Conservation (phyloP, 1,140 invertebrate genomes). For the Kradibia gibbosae region DNA sequence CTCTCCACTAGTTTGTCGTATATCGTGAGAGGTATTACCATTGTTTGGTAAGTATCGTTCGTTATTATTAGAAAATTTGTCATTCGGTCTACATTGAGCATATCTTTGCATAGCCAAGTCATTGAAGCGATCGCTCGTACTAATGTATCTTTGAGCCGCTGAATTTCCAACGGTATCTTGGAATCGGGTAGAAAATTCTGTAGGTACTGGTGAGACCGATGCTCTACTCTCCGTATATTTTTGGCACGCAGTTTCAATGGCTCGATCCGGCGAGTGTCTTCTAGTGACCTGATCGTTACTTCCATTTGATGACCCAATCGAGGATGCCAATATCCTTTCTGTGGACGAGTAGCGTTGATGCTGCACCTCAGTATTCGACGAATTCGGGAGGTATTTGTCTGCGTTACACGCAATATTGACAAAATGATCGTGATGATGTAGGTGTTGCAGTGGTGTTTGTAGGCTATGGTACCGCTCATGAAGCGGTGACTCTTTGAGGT, state of each 20-base stretch:
- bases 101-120: slow-evolving; percentile 72
- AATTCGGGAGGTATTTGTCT: slow-evolving; percentile 64
- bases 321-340: slow-evolving; percentile 57
- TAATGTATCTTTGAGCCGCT: slow-evolving; percentile 63
- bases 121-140: slow-evolving; percentile 68
- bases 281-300: slow-evolving; percentile 16
- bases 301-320: background rate
- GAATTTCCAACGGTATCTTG: slow-evolving; percentile 56
- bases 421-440: slow-evolving; percentile 60
- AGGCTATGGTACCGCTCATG: slow-evolving; percentile 62
- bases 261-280: slow-evolving; percentile 58
- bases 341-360: slow-evolving; percentile 67
- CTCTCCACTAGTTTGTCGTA: slow-evolving; percentile 48
- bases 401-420: slow-evolving; percentile 54
- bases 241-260: slow-evolving; percentile 59
- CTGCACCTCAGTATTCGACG: slow-evolving; percentile 62
- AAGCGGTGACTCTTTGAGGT: slow-evolving; percentile 60
- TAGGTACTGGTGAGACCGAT: slow-evolving; percentile 58
- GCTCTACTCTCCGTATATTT: slow-evolving; percentile 64
- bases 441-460: slow-evolving; percentile 45
- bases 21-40: slow-evolving; percentile 56
- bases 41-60: slow-evolving; percentile 61
- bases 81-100: slow-evolving; percentile 72
- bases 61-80: slow-evolving; percentile 62
- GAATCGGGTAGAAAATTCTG: slow-evolving; percentile 60